Percentiles rank a stretch among this genome's conserved stretches.
These are phyloP conservation scores for Actenoides hombroni DNA, from an alignment of 2,113 vertebrate genomes.

Conservation along the genomic window DNA sequence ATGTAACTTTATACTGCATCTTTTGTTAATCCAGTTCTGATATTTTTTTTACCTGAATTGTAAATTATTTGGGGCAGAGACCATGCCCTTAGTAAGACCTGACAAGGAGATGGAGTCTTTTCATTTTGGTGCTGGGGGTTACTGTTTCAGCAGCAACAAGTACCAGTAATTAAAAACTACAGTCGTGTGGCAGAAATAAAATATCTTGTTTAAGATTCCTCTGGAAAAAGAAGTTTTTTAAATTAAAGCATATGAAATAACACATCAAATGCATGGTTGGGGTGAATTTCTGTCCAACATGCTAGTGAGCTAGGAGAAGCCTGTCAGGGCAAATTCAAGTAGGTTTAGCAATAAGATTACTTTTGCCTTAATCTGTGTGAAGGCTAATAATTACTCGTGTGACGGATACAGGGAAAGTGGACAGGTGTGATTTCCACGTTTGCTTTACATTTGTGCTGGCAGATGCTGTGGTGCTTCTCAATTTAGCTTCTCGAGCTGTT, in stretches of 20 bases:
- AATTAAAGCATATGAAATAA: not conserved
- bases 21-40: not conserved
- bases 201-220: not conserved
- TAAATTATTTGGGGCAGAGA: not conserved
- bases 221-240: not conserved
- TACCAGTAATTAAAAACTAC: not conserved
- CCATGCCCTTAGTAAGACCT: not conserved
- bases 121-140: not conserved
- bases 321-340: not conserved
- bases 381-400: not conserved
- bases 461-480: not conserved
- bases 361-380: not conserved
- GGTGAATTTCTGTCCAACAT: not conserved
- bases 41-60: not conserved
- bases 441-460: not conserved
- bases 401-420: not conserved
- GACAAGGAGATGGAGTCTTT: fast-evolving
- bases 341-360: not conserved
- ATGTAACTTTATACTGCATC: not conserved
- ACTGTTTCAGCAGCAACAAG: not conserved
- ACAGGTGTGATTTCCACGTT: not conserved
- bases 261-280: not conserved
- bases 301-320: not conserved
- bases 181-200: not conserved
- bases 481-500: not conserved